Percentiles rank a stretch among this genome's conserved stretches.
These are phyloP conservation scores for Sebastes dallii DNA, from an alignment of 2,797 vertebrate species.

Conservation along the genomic window DNA sequence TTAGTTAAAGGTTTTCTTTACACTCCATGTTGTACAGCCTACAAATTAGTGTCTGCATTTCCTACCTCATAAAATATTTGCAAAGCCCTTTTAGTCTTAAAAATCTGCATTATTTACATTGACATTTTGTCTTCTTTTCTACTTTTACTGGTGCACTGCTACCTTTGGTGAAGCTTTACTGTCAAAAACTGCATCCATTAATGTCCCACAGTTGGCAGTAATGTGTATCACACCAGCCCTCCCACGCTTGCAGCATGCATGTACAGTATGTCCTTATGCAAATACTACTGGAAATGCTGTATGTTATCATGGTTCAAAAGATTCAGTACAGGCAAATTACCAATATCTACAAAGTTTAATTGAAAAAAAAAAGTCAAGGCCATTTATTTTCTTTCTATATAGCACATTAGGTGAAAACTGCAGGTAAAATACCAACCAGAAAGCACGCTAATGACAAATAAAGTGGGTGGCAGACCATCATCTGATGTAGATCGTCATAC, in stretches of 20 bases:
- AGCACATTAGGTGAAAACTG: neutral
- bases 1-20: neutral
- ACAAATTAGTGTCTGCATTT: neutral
- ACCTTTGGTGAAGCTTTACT: neutral
- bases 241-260: neutral
- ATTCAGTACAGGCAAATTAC: neutral
- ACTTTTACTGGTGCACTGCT: neutral
- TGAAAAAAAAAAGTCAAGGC: neutral
- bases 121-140: neutral
- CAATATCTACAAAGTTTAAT: neutral
- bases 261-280: neutral
- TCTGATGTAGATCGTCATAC: constrained; percentile 16
- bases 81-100: neutral
- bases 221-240: neutral
- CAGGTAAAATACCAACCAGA: constrained; percentile 8
- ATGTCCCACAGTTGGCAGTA: neutral
- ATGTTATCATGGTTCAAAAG: neutral
- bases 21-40: neutral
- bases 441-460: constrained; percentile 20
- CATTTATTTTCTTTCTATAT: neutral
- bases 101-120: neutral
- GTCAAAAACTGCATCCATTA: neutral
- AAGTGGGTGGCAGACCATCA: constrained; percentile 10
- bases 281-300: neutral
- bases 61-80: neutral